These are phyloP conservation scores for Anorthoa munda DNA, from an alignment of 2,888 invertebrate genomes.

Conservation along the genomic window DNA sequence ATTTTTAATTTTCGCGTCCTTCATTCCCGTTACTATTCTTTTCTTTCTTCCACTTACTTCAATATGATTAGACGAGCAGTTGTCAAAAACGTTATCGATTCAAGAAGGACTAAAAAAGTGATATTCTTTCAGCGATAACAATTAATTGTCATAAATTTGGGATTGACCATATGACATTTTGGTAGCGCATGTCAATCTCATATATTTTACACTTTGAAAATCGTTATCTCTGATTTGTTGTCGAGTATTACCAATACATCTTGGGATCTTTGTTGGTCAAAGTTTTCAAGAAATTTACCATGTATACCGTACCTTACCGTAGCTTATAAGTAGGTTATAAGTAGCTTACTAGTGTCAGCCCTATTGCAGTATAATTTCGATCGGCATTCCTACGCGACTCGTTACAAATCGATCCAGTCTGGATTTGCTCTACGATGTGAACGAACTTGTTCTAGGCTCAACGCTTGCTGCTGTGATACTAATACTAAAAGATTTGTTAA, in stretches of 20 bases:
- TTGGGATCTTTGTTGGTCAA: neutral
- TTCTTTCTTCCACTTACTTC: neutral
- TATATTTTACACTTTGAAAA: too few relatives aligned
- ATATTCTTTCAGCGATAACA: too few relatives aligned
- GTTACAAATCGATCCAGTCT: constrained; percentile 68
- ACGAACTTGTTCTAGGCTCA: constrained; percentile 56
- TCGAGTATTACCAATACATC: too few relatives aligned
- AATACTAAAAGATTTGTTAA: constrained; percentile 25
- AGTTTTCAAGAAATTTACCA: neutral
- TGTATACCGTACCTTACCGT: neutral
- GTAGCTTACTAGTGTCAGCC: constrained; percentile 44
- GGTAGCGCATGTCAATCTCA: too few relatives aligned
- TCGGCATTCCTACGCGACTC: constrained; percentile 68
- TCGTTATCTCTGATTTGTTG: too few relatives aligned
- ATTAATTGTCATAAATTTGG: too few relatives aligned
- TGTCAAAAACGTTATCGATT: neutral
- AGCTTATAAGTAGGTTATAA: neutral
- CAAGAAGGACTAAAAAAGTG: neutral
- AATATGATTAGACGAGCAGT: neutral
- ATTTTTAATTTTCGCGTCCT: too few relatives aligned
- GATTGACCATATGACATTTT: too few relatives aligned
- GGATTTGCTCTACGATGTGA: constrained; percentile 58
- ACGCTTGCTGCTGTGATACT: constrained; percentile 20
- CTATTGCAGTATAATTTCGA: constrained; percentile 62
- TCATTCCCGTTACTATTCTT: neutral